A percentile compares a stretch with the other conserved stretches of the same genome.
These are phyloP conservation scores for Standfussiana lucernea DNA, from an alignment of 2,888 invertebrate genomes.

Conservation along the genomic window DNA sequence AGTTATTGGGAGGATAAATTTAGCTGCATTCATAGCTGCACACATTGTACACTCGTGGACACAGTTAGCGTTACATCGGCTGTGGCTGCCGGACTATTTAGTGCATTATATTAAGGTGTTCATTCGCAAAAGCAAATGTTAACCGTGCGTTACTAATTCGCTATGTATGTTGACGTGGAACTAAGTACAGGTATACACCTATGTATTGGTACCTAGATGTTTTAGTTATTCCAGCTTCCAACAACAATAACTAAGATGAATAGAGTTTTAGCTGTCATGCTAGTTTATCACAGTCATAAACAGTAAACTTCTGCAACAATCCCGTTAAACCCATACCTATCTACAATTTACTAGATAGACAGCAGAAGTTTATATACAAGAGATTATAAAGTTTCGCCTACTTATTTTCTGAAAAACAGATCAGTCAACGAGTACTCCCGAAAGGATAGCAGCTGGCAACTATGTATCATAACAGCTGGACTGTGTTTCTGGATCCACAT, in stretches of 20 bases:
- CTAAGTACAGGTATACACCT: background rate
- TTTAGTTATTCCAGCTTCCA: background rate
- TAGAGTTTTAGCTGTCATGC: slow-evolving; percentile 11
- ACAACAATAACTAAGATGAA: slow-evolving; percentile 2
- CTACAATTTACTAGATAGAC: slow-evolving; percentile 1
- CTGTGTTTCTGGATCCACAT: background rate
- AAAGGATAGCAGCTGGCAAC: slow-evolving; percentile 6
- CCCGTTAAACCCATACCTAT: background rate
- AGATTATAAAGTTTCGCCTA: background rate
- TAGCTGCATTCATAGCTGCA: background rate
- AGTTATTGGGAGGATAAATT: background rate
- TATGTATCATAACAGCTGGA: background rate
- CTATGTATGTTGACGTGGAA: slow-evolving; percentile 11
- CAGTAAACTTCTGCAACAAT: slow-evolving; percentile 2
- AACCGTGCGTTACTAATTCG: slow-evolving; percentile 27
- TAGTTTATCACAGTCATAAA: slow-evolving; percentile 25
- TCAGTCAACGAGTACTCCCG: background rate
- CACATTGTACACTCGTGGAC: background rate
- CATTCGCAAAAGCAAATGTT: slow-evolving; percentile 8
- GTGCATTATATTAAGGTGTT: slow-evolving; percentile 7
- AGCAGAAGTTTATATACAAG: background rate
- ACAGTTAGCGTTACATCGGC: background rate
- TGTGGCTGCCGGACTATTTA: background rate
- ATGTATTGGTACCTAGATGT: background rate
- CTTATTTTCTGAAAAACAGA: background rate